phyloP scores from a whole-genome alignment of 2,113 vertebrate genomes.

The Hemibagrus wyckioides region DNA sequence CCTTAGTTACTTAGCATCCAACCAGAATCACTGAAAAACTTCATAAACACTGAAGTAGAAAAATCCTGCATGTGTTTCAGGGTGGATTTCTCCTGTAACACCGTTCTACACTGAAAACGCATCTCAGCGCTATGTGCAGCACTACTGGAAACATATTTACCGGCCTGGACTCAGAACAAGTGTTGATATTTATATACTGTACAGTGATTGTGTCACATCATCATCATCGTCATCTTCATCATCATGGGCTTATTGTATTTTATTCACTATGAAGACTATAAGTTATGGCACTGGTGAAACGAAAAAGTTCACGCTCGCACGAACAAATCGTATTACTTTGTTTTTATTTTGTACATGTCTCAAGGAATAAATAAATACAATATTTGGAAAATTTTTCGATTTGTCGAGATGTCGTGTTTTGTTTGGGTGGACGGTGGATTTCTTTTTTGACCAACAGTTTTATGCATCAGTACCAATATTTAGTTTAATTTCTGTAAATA shows the following conservation, averaged over 20 bases:
- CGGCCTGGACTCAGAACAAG: conserved; percentile 18
- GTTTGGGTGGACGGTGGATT: not conserved
- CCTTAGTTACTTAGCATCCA: not conserved
- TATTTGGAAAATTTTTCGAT: not conserved
- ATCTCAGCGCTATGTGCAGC: conserved; percentile 31
- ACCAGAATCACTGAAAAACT: not conserved
- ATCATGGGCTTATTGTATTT: not conserved
- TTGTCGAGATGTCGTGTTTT: not conserved
- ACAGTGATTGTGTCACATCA: conserved; percentile 2
- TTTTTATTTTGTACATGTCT: conserved; percentile 62
- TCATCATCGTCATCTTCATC: not conserved
- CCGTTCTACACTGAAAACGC: conserved; percentile 31
- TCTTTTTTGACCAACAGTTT: not conserved
- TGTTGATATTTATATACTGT: conserved; percentile 33
- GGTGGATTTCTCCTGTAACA: not conserved
- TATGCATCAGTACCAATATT: not conserved
- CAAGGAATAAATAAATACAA: conserved; percentile 15
- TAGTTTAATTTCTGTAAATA: not conserved
- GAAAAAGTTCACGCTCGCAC: conserved; percentile 18
- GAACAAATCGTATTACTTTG: conserved; percentile 46
- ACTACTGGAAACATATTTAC: conserved; percentile 25
- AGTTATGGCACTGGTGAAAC: conserved; percentile 27
- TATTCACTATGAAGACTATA: conserved; percentile 5
- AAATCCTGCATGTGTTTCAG: not conserved
- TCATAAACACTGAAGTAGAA: not conserved